These are phyloP conservation scores for Xanthia icteritia DNA, from an alignment of 2,888 invertebrate genomes.

Conservation along the genomic window DNA sequence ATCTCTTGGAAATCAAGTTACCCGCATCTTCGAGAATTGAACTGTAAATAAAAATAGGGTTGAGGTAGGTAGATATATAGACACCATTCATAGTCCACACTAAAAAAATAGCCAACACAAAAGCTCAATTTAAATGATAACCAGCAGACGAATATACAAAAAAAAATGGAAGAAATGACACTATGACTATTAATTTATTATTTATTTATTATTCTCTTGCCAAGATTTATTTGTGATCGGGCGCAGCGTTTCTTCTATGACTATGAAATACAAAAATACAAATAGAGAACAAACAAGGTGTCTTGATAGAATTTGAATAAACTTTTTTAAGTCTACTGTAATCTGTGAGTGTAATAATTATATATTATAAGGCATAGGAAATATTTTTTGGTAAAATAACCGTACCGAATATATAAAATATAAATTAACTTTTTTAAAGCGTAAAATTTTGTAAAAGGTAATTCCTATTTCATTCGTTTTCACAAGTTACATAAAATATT, in stretches of 20 bases:
- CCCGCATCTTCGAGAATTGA: conserved; percentile 92
- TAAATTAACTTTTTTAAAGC: too few relatives aligned
- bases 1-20: conserved; percentile 92
- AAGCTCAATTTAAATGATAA: background rate
- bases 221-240: background rate
- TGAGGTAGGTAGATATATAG: background rate
- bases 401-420: too few relatives aligned
- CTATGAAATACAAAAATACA: background rate
- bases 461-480: background rate
- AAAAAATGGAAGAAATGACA: background rate
- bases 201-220: too few relatives aligned
- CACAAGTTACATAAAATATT: background rate
- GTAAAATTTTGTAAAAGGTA: background rate
- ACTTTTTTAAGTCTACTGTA: too few relatives aligned
- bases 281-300: background rate
- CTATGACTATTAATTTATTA: too few relatives aligned
- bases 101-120: background rate
- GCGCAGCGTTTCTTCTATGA: too few relatives aligned
- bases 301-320: background rate
- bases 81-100: background rate
- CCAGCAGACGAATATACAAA: background rate
- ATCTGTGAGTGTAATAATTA: background rate
- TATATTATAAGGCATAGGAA: too few relatives aligned
- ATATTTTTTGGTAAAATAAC: background rate
- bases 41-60: conserved; percentile 74